Evolutionary conservation across 1,140 invertebrate species (phyloP).

Genomic region (Cotesia glomerata): DNA sequence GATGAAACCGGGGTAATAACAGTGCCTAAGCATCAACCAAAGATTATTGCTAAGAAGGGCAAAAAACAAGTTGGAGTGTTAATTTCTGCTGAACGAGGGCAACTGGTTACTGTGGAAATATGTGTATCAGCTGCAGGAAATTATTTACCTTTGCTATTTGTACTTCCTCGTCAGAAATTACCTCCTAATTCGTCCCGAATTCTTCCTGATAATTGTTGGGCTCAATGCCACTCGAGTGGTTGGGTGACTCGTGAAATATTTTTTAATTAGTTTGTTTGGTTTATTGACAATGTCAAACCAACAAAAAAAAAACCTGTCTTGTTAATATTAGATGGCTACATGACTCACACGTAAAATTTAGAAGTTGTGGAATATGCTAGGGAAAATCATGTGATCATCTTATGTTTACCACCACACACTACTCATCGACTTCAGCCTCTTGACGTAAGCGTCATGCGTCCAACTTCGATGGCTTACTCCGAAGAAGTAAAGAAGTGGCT

Average conservation of each 20-base stretch:
- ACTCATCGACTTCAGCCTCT: conserved; percentile 53
- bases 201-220: conserved; percentile 23
- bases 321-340: conserved; percentile 48
- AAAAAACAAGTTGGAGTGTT: conserved; percentile 41
- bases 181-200: conserved; percentile 30
- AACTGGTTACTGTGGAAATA: conserved; percentile 39
- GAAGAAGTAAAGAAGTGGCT: not conserved
- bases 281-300: conserved; percentile 42
- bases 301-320: conserved; percentile 41
- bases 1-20: conserved; percentile 45
- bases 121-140: conserved; percentile 44
- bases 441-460: conserved; percentile 54
- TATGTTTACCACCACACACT: conserved; percentile 21
- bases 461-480: conserved; percentile 29
- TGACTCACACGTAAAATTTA: conserved; percentile 28
- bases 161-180: conserved; percentile 39
- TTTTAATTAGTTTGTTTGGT: conserved; percentile 40
- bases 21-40: conserved; percentile 39
- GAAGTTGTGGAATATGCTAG: conserved; percentile 17
- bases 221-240: conserved; percentile 32
- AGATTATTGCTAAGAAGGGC: conserved; percentile 36
- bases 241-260: conserved; percentile 42
- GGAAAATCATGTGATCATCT: conserved; percentile 24
- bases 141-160: conserved; percentile 45
- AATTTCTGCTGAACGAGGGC: conserved; percentile 41